Percentiles rank a stretch among this genome's conserved stretches.
Evolutionary conservation across 2,113 vertebrate genomes (phyloP).

Genomic region (Columba livia): DNA sequence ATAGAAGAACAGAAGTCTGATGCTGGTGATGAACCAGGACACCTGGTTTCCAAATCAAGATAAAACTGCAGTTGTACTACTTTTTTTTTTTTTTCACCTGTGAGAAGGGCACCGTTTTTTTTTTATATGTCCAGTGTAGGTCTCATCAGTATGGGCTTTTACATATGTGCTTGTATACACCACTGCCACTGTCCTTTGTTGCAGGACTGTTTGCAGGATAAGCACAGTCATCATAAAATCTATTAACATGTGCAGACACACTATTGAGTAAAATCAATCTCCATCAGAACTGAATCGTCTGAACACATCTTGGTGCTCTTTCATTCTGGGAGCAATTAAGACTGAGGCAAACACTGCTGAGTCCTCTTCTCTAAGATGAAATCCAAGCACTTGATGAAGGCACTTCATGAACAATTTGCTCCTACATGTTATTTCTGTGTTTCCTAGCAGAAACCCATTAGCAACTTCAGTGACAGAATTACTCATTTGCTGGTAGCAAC

Average conservation of each 20-base stretch:
- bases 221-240: not conserved
- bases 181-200: not conserved
- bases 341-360: not conserved
- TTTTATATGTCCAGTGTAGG: not conserved
- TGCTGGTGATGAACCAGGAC: not conserved
- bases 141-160: not conserved
- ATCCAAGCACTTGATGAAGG: not conserved
- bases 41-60: slow-evolving; percentile 31
- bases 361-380: not conserved
- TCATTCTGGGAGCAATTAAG: not conserved
- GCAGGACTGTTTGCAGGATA: not conserved
- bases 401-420: not conserved
- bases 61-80: not conserved
- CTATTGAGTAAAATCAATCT: not conserved
- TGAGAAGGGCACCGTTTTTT: not conserved
- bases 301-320: not conserved
- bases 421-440: not conserved
- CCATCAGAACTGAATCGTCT: not conserved
- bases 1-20: slow-evolving; percentile 1
- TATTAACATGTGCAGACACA: not conserved
- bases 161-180: not conserved
- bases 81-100: not conserved
- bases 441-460: slow-evolving; percentile 10
- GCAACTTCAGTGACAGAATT: not conserved
- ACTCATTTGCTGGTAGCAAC: not conserved